A percentile compares a stretch with the other conserved stretches of the same genome.
phyloP scores from a whole-genome alignment of 2,888 invertebrate species.

The Cantharis lateralis region DNA sequence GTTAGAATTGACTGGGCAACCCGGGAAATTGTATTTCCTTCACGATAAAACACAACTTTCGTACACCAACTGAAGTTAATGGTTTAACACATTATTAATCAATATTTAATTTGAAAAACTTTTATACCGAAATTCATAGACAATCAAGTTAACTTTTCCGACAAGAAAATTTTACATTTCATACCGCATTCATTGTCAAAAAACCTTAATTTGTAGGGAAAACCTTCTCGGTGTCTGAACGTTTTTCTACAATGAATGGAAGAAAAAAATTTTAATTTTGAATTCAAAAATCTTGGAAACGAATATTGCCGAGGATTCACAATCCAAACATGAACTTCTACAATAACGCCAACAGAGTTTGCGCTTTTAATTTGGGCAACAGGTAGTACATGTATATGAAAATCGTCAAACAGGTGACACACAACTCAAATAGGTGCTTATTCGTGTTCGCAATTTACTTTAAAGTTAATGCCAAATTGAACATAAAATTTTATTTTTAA shows the following conservation, averaged over 20 bases:
- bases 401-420: constrained; percentile 33
- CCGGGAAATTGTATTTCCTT: constrained; percentile 45
- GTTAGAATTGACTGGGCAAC: constrained; percentile 35
- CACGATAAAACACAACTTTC: constrained; percentile 36
- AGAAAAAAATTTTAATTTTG: background rate
- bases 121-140: background rate
- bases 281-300: background rate
- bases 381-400: constrained; percentile 38
- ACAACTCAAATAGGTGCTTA: background rate
- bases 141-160: background rate
- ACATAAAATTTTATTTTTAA: background rate
- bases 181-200: background rate
- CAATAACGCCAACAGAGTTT: constrained; percentile 28
- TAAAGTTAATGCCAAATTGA: background rate
- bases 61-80: background rate
- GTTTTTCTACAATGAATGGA: background rate
- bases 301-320: constrained; percentile 9
- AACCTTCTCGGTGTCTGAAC: background rate
- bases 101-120: background rate
- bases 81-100: background rate
- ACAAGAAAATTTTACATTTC: background rate
- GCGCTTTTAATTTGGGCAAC: constrained; percentile 40
- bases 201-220: background rate
- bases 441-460: background rate
- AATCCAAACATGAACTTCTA: background rate